Base-by-base conservation (phyloP, 2,113 vertebrate genomes). In the Condylura cristata region DNA sequence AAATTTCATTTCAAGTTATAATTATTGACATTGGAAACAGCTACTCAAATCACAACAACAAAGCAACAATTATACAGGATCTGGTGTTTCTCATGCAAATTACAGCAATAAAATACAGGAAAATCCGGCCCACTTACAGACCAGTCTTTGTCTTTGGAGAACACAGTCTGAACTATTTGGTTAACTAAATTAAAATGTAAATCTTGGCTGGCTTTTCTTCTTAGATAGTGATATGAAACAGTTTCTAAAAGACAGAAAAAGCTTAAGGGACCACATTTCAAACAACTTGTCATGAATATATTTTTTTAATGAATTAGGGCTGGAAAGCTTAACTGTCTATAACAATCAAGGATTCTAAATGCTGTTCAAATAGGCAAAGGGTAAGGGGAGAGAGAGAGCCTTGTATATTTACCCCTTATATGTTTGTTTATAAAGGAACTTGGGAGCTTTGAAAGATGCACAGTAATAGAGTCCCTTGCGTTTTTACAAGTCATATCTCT, bases 21-120 rank as follows among this genome's bases (percentile, higher is more conserved):
- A 95, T 97, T 98, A 97, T 97, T 97, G 95, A 98, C 95, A 96
- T n/a, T 97, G 87, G 94, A 97, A 98, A 97, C 95, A 97, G 96
- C 94, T 97, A 95, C 97, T 97, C 95, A 7, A 65, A 88, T 97
- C 97, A 97, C 79, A 97, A 97, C 30, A 97, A 97, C 97, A 98
- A 97, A 97, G 97, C 90, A 97, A 97, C 97, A 97, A 95, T 97
- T 98, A 96, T 5, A 32, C 56, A 82, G 93, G 94, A 95, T 97
- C 96, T 98, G 96, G 95, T 98, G 94, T 97, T 98, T 97, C 93
- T 97, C 97, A 97, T 86, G 95, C 90, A 98, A 98, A 98, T 97
- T 97, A 86, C 76, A 94, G 96, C 48, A 96, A 96, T 96, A 97
- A 94, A 96, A 87, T 89, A 96, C 89, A 97, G 95, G 97, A 97